A percentile compares a stretch with the other conserved stretches of the same genome.
Conservation (phyloP, 2,113 vertebrate species). For the Apodemus sylvaticus region DNA sequence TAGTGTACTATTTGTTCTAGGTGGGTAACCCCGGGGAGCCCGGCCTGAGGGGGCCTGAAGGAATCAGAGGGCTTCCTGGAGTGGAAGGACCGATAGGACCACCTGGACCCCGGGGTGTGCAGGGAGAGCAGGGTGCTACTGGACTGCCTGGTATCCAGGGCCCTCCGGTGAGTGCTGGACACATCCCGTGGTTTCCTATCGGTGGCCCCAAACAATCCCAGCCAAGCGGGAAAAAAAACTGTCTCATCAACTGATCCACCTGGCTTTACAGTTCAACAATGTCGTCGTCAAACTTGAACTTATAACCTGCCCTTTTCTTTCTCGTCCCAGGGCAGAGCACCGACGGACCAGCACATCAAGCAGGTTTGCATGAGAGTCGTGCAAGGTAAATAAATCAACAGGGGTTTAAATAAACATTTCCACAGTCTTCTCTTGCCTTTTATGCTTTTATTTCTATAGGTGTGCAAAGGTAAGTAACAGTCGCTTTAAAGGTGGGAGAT, state of each 20-base stretch:
- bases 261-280: not conserved
- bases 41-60: constrained; percentile 93
- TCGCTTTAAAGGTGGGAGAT: not conserved
- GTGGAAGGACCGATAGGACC: constrained; percentile 92
- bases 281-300: not conserved
- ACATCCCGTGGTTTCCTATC: not conserved
- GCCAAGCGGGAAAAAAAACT: not conserved
- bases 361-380: constrained; percentile 99
- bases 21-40: constrained; percentile 91
- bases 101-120: constrained; percentile 93
- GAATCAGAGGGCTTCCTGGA: constrained; percentile 93
- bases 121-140: constrained; percentile 93
- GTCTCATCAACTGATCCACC: not conserved
- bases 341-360: constrained; percentile 95
- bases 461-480: too few species aligned
- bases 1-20: constrained; percentile 79
- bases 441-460: not conserved
- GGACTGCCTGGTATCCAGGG: constrained; percentile 95
- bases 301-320: constrained; percentile 33
- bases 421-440: not conserved
- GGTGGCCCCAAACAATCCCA: not conserved
- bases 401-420: not conserved
- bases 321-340: constrained; percentile 92
- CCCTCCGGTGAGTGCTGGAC: constrained; percentile 89
- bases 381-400: constrained; percentile 91